Evolutionary conservation across 2,113 vertebrate genomes (phyloP), one percentile per base, ranked within the genome.

Genomic region (Halcyon malimbica): DNA sequence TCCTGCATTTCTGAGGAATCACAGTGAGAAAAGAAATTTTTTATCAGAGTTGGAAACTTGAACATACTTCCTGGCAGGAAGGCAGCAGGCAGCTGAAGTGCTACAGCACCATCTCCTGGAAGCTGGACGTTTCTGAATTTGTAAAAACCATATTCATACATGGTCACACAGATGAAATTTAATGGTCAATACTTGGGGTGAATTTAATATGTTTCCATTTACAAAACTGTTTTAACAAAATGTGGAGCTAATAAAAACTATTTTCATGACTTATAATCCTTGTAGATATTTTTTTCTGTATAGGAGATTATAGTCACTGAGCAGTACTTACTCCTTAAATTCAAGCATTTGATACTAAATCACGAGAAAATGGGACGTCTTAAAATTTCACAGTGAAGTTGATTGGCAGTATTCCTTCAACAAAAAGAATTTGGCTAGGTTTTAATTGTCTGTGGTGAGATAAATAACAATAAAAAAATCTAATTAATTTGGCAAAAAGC

Each of bases 61-160:
- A 83, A 41, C 42, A 15, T 7, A 33, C 23, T 54, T 73, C 46
- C 33, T 1, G 0, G 29, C 5, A 57, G 42, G 35, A 74, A 76
- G 13, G 46, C 53, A 82, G 89, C 0, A 0, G 21, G 25, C 37
- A 91, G 89, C 11, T 83, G 75, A 96, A 97, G 95, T 51, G 44
- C 89, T 90, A 77, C 39, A 96, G 84, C 95, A 92, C 97, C 97
- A 97, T 94, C 97, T 97, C 83, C 96, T 97, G 97, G 97, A 92
- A 87, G 37, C 8, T 5, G 4, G 16, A 35, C 9, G 37, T 63
- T 50, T 80, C 39, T 73, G 71, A 46, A 48, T 78, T 85, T 31
- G 42, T 51, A 62, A 69, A 69, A 57, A 11, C 2, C 0, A 9
- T 19, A 54, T 62, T 69, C 42, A 57, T 10, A 31, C 8, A 42